Conservation (phyloP, 2,797 vertebrate genomes). For the Tangara arthus region DNA sequence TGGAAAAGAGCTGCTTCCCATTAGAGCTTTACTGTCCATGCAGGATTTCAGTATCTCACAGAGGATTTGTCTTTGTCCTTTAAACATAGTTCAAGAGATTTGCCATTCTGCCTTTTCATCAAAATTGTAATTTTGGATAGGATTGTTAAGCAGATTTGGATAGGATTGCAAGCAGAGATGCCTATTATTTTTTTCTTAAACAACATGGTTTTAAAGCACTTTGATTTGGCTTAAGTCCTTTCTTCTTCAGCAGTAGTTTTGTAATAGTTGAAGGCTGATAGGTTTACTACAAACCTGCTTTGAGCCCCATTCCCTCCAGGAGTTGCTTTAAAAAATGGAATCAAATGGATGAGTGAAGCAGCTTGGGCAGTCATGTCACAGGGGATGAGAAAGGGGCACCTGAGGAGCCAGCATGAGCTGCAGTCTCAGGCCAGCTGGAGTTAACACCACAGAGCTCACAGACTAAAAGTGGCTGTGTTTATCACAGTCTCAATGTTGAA, state of each 20-base stretch:
- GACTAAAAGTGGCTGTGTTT: background rate
- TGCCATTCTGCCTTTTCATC: background rate
- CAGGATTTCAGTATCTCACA: background rate
- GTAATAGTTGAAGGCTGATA: background rate
- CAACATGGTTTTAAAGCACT: background rate
- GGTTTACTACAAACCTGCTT: background rate
- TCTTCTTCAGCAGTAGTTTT: background rate
- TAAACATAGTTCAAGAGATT: background rate
- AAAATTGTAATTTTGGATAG: background rate
- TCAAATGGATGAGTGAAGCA: background rate
- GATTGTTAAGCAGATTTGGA: background rate
- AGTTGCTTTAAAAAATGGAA: background rate
- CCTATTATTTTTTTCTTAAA: background rate
- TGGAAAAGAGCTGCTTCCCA: background rate
- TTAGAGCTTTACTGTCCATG: background rate
- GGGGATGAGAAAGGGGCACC: background rate
- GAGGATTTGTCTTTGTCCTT: background rate
- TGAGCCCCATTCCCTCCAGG: background rate
- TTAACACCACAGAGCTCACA: background rate
- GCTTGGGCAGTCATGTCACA: background rate
- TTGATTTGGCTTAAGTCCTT: background rate
- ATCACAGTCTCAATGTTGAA: no score
- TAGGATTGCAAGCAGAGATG: background rate
- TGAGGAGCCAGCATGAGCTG: background rate
- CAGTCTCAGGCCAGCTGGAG: background rate